These are phyloP conservation scores for Theodoxus fluviatilis DNA, from an alignment of 2,888 invertebrate genomes.

Conservation along the genomic window DNA sequence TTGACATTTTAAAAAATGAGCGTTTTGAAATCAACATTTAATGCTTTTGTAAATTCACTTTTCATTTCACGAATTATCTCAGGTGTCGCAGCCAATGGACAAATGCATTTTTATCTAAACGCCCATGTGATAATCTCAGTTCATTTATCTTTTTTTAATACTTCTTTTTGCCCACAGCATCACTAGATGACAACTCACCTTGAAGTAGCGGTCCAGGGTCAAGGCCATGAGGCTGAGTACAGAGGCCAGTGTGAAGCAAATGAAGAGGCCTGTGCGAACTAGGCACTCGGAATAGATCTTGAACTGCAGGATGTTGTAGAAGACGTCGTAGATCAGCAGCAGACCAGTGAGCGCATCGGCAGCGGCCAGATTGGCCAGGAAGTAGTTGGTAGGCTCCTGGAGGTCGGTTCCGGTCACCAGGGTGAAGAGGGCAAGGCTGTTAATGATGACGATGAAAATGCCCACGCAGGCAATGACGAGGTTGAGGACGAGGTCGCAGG, in stretches of 20 bases:
- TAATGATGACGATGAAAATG: constrained; percentile 26
- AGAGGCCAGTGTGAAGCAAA: constrained; percentile 28
- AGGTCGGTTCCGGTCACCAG: constrained; percentile 16
- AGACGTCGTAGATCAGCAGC: constrained; percentile 31
- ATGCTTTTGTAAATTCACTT: no score
- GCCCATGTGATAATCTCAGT: no score
- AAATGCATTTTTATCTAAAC: no score
- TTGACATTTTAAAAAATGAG: no score
- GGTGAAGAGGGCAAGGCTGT: constrained; percentile 24
- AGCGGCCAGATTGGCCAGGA: constrained; percentile 30
- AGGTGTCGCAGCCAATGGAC: no score
- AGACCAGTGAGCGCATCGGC: constrained; percentile 30
- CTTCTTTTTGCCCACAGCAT: no score
- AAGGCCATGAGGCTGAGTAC: constrained; percentile 26
- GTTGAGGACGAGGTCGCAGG: constrained; percentile 28
- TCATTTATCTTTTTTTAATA: no score
- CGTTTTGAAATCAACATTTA: no score
- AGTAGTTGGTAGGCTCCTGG: constrained; percentile 27
- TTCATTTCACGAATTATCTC: no score
- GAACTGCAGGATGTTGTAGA: constrained; percentile 33
- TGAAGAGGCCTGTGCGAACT: constrained; percentile 30
- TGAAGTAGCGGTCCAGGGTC: constrained; percentile 31
- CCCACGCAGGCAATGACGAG: constrained; percentile 16
- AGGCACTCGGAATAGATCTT: constrained; percentile 32
- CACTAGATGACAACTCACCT: no score